A percentile compares a stretch with the other conserved stretches of the same genome.
Evolutionary conservation across 2,888 invertebrate genomes (phyloP).

Genomic region (Callimorpha dominula): DNA sequence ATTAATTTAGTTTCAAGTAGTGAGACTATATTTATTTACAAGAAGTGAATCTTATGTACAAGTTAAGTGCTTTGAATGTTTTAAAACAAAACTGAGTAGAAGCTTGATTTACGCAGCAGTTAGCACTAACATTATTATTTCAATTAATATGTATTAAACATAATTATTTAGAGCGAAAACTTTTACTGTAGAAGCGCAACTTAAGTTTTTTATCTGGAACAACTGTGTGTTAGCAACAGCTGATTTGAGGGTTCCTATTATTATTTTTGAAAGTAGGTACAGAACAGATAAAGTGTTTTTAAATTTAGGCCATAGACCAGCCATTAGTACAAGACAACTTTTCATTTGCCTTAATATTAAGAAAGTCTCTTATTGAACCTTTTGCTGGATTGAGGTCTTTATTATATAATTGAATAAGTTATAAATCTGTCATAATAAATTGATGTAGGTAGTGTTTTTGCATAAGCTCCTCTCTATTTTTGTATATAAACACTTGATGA

Average conservation of each 20-base stretch:
- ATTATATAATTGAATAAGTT: no score
- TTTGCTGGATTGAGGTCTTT: background rate
- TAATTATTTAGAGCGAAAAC: constrained; percentile 11
- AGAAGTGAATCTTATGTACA: background rate
- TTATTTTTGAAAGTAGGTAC: background rate
- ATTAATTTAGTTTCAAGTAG: background rate
- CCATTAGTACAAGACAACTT: background rate
- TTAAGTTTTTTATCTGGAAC: background rate
- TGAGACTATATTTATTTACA: background rate
- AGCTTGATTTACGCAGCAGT: background rate
- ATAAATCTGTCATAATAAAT: no score
- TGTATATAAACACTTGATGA: background rate
- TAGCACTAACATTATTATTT: background rate
- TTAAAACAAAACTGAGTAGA: background rate
- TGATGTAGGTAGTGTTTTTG: no score
- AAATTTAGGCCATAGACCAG: background rate
- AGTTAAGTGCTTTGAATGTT: background rate
- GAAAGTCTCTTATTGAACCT: no score
- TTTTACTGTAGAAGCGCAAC: background rate
- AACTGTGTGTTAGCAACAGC: background rate
- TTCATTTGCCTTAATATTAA: background rate
- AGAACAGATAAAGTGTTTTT: background rate
- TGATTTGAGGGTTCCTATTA: background rate
- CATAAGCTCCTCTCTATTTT: background rate
- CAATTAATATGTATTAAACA: constrained; percentile 7